Conservation (phyloP, 2,113 vertebrate genomes). For the Morone chrysops region DNA sequence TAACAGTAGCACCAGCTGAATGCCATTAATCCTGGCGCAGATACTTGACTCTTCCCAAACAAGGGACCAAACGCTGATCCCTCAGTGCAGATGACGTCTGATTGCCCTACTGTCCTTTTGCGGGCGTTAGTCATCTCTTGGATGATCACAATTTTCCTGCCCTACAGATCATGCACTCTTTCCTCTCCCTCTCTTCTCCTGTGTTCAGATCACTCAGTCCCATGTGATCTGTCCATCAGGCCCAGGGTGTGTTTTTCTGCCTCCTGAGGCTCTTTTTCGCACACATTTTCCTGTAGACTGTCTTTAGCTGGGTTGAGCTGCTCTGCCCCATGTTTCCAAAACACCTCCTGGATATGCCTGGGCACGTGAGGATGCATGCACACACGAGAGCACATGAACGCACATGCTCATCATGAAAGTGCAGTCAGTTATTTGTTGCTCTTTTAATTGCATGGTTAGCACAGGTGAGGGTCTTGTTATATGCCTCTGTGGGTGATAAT, state of each 20-base stretch:
- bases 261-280: constrained; percentile 43
- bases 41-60: constrained; percentile 54
- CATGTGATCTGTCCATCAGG: constrained; percentile 49
- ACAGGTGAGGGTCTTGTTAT: constrained; percentile 23
- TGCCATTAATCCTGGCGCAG: constrained; percentile 34
- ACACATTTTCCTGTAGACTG: constrained; percentile 43
- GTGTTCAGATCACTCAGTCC: constrained; percentile 35
- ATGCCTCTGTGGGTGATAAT: background rate
- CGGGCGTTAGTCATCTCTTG: constrained; percentile 32
- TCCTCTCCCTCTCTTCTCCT: background rate
- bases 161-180: constrained; percentile 12
- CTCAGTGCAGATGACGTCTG: constrained; percentile 39
- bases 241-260: constrained; percentile 27
- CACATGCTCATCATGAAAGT: constrained; percentile 32
- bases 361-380: constrained; percentile 49
- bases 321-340: constrained; percentile 61
- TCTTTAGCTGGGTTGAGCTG: constrained; percentile 44
- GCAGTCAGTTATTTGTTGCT: constrained; percentile 29
- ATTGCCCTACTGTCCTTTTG: constrained; percentile 43
- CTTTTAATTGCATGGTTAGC: constrained; percentile 44
- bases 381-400: constrained; percentile 20
- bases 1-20: constrained; percentile 46
- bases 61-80: constrained; percentile 29
- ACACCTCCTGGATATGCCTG: constrained; percentile 56
- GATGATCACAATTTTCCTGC: constrained; percentile 54